Percentiles rank a stretch among this genome's conserved stretches.
These are phyloP conservation scores for Mungos mungo DNA, from an alignment of 2,113 vertebrate species.

Conservation along the genomic window DNA sequence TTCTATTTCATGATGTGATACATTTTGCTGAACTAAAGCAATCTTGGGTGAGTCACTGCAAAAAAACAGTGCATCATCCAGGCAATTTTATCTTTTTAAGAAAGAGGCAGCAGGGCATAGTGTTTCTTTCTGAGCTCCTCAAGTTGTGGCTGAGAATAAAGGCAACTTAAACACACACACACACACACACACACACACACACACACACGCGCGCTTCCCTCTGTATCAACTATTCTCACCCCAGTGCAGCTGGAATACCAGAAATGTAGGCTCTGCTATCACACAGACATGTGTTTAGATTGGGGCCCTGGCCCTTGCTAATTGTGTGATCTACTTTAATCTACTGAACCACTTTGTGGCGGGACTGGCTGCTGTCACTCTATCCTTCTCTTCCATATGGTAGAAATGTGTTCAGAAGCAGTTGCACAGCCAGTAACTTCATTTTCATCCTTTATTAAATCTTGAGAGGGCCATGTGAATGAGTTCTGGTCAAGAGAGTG, in stretches of 20 bases:
- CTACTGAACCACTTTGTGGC: not conserved
- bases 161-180: not conserved
- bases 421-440: not conserved
- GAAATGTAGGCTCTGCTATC: not conserved
- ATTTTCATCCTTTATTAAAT: slow-evolving; percentile 8
- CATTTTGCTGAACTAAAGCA: slow-evolving; percentile 51
- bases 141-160: slow-evolving; percentile 16
- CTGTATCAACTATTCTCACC: not conserved
- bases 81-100: slow-evolving; percentile 19
- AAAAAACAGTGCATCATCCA: not conserved
- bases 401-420: not conserved
- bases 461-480: not conserved
- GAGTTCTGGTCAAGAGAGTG: not conserved
- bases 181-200: no score
- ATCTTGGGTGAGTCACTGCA: slow-evolving; percentile 32
- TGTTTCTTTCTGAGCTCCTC: not conserved
- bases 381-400: not conserved
- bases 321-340: not conserved
- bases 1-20: slow-evolving; percentile 1
- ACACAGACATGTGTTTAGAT: not conserved
- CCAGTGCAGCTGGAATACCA: not conserved
- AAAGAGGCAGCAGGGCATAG: not conserved
- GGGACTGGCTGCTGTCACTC: not conserved
- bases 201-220: not conserved
- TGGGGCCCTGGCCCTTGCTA: not conserved